Percentiles rank a stretch among this genome's conserved stretches.
These are phyloP conservation scores for Antrozous pallidus DNA, from an alignment of 2,797 vertebrate genomes.

Conservation along the genomic window DNA sequence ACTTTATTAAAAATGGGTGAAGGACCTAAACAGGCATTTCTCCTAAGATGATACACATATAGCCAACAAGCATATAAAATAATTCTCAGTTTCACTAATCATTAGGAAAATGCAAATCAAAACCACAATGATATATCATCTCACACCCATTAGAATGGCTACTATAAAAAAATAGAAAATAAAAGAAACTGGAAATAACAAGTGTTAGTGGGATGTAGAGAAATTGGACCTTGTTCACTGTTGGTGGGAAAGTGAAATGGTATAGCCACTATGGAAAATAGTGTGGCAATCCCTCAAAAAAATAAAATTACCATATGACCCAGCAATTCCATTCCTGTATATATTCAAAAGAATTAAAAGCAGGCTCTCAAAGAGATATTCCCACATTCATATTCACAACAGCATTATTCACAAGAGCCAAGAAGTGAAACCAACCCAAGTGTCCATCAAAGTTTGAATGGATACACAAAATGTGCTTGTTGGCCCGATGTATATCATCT, in stretches of 20 bases:
- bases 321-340: not conserved
- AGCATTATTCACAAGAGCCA: not conserved
- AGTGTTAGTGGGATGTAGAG: not conserved
- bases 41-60: not conserved
- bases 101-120: not conserved
- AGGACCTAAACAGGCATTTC: not conserved
- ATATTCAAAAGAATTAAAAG: not conserved
- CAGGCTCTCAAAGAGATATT: not conserved
- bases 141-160: not conserved
- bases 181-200: not conserved
- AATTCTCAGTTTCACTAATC: not conserved
- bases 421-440: not conserved
- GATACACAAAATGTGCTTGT: not conserved
- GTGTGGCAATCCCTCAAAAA: not conserved
- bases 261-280: not conserved
- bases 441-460: not conserved
- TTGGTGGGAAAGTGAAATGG: not conserved
- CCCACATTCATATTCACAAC: not conserved
- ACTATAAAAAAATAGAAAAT: not conserved
- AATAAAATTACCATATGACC: not conserved
- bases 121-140: not conserved
- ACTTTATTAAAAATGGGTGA: not conserved
- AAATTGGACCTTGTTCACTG: not conserved
- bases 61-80: not conserved
- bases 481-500: no score